Evolutionary conservation across 2,797 vertebrate genomes (phyloP), one percentile per base, ranked within the genome.

Genomic region (Mormyrops attenuatus): DNA sequence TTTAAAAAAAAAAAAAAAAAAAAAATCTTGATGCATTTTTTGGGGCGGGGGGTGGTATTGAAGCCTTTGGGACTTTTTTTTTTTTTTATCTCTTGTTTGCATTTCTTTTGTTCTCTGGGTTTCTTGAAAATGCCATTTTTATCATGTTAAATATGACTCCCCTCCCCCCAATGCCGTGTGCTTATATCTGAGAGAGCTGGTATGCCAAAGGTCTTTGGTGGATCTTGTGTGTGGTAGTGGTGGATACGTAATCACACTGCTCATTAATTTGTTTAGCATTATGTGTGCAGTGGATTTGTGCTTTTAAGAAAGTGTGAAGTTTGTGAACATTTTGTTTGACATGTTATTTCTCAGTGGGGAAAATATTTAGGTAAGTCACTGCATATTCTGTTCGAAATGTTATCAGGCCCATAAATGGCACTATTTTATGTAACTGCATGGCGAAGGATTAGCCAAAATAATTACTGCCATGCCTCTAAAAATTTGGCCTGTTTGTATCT

Each of bases 131-230:
- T 82, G 13, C 38, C 47, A 26, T 13, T 22, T 50, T 85, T 85
- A 85, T 85, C 73, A 50, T 85, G 8, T 22, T 50, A n/a, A 85
- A 26, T 85, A 26, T 85, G n/a, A 11, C 44, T 7, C 57, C 38
- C 26, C 66, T 30, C 34, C 15, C 38, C 30, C 11, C n/a, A n/a
- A 13, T 34, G 26, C 26, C 13, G 26, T 69, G 11, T 69, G 66
- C 66, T 69, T 85, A 22, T 84, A n/a, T 44, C 15, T 49, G 3
- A 85, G 41, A 49, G 26, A 22, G 47, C 41, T 85, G 44, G 47
- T 85, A 50, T 50, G 41, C 82, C 41, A 85, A 85, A 85, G 82
- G 82, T 85, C 82, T 85, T 85, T 50, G 82, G 20, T 9, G 66
- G 13, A 26, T 85, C 20, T 9, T 85, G 73, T 17, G 2, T 44